Evolutionary conservation across 2,113 vertebrate genomes (phyloP).

Genomic region (Tricholaema leucomelas): DNA sequence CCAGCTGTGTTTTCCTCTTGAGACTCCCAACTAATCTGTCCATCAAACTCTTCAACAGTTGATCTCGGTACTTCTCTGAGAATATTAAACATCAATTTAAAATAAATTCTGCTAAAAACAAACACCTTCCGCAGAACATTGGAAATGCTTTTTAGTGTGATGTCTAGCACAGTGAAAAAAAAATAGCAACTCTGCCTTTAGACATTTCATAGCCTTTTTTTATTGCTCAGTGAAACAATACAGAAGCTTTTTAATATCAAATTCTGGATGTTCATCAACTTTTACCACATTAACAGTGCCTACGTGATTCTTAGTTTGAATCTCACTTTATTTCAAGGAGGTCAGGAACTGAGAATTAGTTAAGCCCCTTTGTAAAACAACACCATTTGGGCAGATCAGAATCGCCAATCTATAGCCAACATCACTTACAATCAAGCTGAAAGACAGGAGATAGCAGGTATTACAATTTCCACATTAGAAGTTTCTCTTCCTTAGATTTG

Average conservation of each 20-base stretch:
- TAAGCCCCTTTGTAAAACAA: conserved; percentile 54
- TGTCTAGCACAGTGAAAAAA: conserved; percentile 49
- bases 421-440: conserved; percentile 40
- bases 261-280: conserved; percentile 46
- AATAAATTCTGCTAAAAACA: conserved; percentile 46
- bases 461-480: background rate
- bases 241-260: conserved; percentile 48
- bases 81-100: background rate
- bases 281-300: conserved; percentile 20
- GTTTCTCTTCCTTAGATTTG: conserved; percentile 14
- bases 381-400: conserved; percentile 44
- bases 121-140: background rate
- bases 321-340: conserved; percentile 53
- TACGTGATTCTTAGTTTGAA: conserved; percentile 40
- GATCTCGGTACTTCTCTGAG: background rate
- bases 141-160: conserved; percentile 14
- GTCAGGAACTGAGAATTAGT: conserved; percentile 60
- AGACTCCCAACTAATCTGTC: background rate
- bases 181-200: conserved; percentile 41
- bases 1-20: background rate
- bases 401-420: conserved; percentile 52
- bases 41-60: background rate
- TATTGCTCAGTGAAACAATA: conserved; percentile 50
- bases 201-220: conserved; percentile 45
- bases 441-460: conserved; percentile 18